Base-by-base conservation (phyloP, 2,888 invertebrate genomes). In the Amphipyra berbera region DNA sequence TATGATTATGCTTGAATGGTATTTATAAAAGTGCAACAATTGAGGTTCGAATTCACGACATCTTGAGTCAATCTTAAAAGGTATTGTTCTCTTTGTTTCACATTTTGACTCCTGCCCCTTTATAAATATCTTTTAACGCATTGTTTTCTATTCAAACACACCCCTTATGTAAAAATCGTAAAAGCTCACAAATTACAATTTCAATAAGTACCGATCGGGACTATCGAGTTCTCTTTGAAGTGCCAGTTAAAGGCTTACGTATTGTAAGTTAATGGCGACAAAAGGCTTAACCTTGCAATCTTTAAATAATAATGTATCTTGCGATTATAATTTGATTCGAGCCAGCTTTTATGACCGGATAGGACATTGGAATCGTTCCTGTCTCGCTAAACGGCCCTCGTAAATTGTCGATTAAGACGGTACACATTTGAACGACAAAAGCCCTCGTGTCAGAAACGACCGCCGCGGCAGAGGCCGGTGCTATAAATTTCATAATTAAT, bases 401-500 rank as follows among this genome's bases (percentile, higher is more conserved):
- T 90, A 90, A 90, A 89, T 88, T 81, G 85, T 83, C 87, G 90
- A 91, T 91, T 92, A 91, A 90, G 91, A 89, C 85, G 85, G 83
- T 86, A 90, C 85, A 88, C 82, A 85, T 84, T 86, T 82, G 82
- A 82, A 84, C 85, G 87, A 90, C 91, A 91, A 91, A 90, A 83
- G 84, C 77, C 62, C 67, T 76, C 78, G 78, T 80, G 81, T 82
- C 84, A 84, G 83, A 84, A 81, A 82, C 75, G 78, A 77, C 84
- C 83, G 85, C 83, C 77, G 77, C 81, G 66, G 73, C 81, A 81
- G 78, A 73, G 76, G 67, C 75, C 68, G 79, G 68, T 79, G 88
- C 86, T 82, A 91, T 93, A 91, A 92, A 92, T 92, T 89, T 85
- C 81, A 90, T 90, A 92, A 93, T 91, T 92, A 92, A 92, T 92